Conservation (phyloP, 2,888 invertebrate species). For the Cerastis leucographa region DNA sequence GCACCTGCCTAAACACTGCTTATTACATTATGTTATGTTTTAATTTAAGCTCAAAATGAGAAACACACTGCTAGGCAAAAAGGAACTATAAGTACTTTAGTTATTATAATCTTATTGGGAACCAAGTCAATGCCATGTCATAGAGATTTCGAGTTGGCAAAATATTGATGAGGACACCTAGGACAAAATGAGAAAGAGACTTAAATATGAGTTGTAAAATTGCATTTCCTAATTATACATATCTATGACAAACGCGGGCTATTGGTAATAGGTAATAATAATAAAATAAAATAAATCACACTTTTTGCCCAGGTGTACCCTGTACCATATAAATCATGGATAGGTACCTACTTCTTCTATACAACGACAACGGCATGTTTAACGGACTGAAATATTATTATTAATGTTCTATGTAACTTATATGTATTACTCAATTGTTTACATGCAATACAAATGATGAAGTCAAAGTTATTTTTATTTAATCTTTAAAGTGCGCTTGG, state of each 20-base stretch:
- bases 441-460: conserved; percentile 54
- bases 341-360: neutral
- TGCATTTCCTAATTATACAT: neutral
- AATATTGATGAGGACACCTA: neutral
- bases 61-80: conserved; percentile 22
- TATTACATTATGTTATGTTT: neutral
- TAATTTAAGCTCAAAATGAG: conserved; percentile 62
- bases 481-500: neutral
- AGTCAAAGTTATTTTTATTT: conserved; percentile 32
- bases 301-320: conserved; percentile 2
- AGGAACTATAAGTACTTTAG: neutral
- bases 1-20: conserved; percentile 73
- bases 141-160: neutral
- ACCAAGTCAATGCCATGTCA: neutral
- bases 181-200: neutral
- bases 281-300: neutral
- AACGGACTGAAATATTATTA: conserved; percentile 62
- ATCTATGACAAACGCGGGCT: neutral
- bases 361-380: conserved; percentile 65
- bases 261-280: neutral
- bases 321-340: neutral
- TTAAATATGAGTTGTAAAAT: neutral
- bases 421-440: conserved; percentile 35
- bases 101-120: conserved; percentile 1
- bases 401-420: conserved; percentile 32